These are phyloP conservation scores for Cinara cedri DNA, from an alignment of 2,888 invertebrate genomes.

Conservation along the genomic window DNA sequence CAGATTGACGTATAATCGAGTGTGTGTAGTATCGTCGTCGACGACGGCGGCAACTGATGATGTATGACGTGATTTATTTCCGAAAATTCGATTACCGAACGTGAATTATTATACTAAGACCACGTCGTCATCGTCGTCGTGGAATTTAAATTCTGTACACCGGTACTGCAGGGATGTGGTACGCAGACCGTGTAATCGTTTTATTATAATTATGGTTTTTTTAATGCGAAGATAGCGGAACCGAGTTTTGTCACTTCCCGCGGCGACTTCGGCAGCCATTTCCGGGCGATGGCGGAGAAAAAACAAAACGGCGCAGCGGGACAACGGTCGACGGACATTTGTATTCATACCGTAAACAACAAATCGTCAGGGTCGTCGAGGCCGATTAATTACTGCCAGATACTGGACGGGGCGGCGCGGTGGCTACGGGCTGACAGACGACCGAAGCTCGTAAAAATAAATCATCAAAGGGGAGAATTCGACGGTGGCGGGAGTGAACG, in stretches of 20 bases:
- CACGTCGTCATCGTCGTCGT: not conserved
- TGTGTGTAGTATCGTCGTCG: too few relatives aligned
- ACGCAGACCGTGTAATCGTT: conserved; percentile 20
- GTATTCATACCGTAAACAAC: conserved; percentile 42
- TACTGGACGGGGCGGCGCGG: not conserved
- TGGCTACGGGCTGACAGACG: conserved; percentile 11
- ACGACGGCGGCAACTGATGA: too few relatives aligned
- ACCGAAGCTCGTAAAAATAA: conserved; percentile 41
- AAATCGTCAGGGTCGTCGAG: conserved; percentile 14
- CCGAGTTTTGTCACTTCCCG: conserved; percentile 27
- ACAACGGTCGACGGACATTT: conserved; percentile 23
- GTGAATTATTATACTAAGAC: conserved; percentile 15
- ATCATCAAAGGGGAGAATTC: conserved; percentile 29
- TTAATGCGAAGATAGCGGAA: conserved; percentile 37
- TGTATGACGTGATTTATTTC: conserved; percentile 22
- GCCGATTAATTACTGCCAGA: conserved; percentile 42
- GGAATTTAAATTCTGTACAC: conserved; percentile 7
- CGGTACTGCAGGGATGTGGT: not conserved
- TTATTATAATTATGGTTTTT: conserved; percentile 37
- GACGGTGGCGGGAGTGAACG: not conserved
- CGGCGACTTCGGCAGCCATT: too few relatives aligned
- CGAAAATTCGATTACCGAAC: conserved; percentile 26
- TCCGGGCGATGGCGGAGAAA: too few relatives aligned
- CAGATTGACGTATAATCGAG: too few relatives aligned
- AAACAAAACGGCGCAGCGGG: too few relatives aligned